Evolutionary conservation across 30 jellyfish, hydroid and myxozoan species (phyloP).

Genomic region (Aurelia sp.): DNA sequence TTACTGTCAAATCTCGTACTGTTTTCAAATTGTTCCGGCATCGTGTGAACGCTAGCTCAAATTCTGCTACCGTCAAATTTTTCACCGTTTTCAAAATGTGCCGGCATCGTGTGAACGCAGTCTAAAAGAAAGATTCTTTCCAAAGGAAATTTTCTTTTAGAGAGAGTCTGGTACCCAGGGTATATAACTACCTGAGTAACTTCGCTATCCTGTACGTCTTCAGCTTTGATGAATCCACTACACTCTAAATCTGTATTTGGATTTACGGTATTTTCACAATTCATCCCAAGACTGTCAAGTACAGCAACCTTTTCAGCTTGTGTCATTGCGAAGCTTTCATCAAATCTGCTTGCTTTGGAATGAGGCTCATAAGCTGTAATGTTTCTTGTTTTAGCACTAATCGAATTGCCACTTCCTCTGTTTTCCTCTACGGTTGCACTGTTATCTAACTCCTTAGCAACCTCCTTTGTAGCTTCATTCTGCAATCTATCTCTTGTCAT

Average conservation of each 20-base stretch:
- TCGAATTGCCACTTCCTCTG: background rate
- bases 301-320: constrained; percentile 39
- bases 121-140: too few species aligned
- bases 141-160: too few species aligned
- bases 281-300: constrained; percentile 15
- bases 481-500: constrained; percentile 14
- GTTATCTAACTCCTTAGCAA: background rate
- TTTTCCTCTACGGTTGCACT: background rate
- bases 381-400: background rate
- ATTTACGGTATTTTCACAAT: background rate
- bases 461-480: background rate
- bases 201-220: background rate
- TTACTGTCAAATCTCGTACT: too few species aligned
- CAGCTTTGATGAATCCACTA: background rate
- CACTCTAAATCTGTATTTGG: background rate
- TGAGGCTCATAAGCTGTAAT: background rate
- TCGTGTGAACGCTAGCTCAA: too few species aligned
- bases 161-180: too few species aligned
- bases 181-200: too few species aligned
- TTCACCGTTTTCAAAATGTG: too few species aligned
- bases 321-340: constrained; percentile 35
- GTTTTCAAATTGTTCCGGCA: too few species aligned
- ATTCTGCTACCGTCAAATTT: too few species aligned
- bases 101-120: too few species aligned
- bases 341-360: background rate